Base-by-base conservation (phyloP, 1,140 invertebrate species). In the Cydia amplana region DNA sequence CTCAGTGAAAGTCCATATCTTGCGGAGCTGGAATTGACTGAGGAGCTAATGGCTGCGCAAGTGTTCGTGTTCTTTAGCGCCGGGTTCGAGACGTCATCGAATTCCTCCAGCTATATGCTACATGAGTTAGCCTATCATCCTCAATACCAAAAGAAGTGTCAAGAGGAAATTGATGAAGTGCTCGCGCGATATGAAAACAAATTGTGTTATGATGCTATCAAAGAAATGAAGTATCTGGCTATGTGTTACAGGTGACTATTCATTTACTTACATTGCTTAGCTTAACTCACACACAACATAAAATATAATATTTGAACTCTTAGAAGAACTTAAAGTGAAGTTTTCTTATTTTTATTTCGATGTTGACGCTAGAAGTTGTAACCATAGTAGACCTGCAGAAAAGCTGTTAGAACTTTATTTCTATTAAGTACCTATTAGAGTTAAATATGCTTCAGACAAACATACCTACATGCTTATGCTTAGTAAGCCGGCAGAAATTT, bases 21-120 rank as follows among this genome's bases (percentile, higher is more conserved):
- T n/a, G n/a, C 76, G 20, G 77, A 75, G 4, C 75, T 79, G 20
- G 64, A 79, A 10, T 65, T 81, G 51, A 36, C 23, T n/a, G 28
- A 46, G 10, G 40, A 25, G 14, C 28, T 65, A 5, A 78, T 93
- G 32, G 78, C 87, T 6, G 89, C 91, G 7, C 93, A 94, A 77
- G 84, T 88, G 7, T 82, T 94, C 25, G 72, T 94, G 1, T 94
- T 94, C 82, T 89, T 94, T 49, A 32, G 94, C 4, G 94, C 92
- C 16, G 51, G 51, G 16, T 55, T 55, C 7, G 51, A 55, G n/a
- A 55, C 51, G 51, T 55, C 51, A 3, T 55, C 51, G 51, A 55
- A 55, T 55, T 55, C 51, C 1, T n/a, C 51, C n/a, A 55, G 51
- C 51, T 55, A 67, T 94, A 94, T 16, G 95, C 93, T 79, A 95